These are phyloP conservation scores for Acanthosoma haemorrhoidale DNA, from an alignment of 2,888 invertebrate species.

Conservation along the genomic window DNA sequence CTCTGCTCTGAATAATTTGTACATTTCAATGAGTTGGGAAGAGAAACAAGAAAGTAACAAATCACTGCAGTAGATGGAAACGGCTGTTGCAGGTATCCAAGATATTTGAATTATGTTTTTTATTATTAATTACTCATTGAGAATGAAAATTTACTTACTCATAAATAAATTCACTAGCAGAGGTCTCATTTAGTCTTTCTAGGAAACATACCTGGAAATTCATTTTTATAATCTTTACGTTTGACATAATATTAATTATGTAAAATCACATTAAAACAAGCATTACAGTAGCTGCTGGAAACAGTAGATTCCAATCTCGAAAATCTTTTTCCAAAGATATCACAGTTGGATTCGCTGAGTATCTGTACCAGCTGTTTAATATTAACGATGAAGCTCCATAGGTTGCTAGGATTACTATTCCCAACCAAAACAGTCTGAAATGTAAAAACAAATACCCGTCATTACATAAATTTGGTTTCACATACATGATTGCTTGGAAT, in stretches of 20 bases:
- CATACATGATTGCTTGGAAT: no score
- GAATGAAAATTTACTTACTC: conserved; percentile 44
- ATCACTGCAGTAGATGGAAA: no score
- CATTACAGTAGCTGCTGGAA: conserved; percentile 54
- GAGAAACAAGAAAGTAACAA: no score
- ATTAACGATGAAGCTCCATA: conserved; percentile 45
- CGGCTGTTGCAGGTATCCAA: no score
- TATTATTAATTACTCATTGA: no score
- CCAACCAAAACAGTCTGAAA: conserved; percentile 41
- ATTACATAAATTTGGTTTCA: no score
- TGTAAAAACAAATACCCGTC: background rate
- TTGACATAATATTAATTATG: background rate
- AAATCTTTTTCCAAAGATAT: conserved; percentile 60
- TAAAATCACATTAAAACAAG: background rate
- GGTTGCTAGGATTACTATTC: conserved; percentile 37
- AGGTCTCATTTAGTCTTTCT: conserved; percentile 31
- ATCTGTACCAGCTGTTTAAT: conserved; percentile 54
- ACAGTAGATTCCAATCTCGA: conserved; percentile 55
- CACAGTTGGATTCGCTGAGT: conserved; percentile 57
- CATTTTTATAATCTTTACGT: background rate
- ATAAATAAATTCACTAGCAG: conserved; percentile 45
- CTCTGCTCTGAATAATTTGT: no score
- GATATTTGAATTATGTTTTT: no score
- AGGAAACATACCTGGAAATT: conserved; percentile 29
- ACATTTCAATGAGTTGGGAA: no score